Base-by-base conservation (phyloP, 2,797 vertebrate species). In the Kryptopterus vitreolus region DNA sequence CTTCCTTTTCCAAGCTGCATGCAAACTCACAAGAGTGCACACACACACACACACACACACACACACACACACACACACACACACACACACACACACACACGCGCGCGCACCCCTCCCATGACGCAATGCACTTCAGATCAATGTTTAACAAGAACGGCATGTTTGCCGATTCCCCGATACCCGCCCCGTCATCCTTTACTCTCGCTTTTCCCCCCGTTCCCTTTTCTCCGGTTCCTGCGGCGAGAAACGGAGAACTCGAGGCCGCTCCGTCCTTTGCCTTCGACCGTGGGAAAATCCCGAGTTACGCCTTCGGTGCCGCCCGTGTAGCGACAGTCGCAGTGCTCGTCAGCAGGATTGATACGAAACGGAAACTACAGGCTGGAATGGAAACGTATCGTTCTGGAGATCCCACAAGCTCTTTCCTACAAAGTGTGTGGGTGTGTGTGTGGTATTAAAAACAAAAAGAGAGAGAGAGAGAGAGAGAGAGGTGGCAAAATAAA, bases 141-240 rank as follows among this genome's bases (percentile, higher is more conserved):
- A 65, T 61, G 55, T 79, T 79, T 81, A 81, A 85, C 78, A 62
- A 83, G 59, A 84, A 78, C 61, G 52, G 43, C 78, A 78, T 81
- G 52, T 80, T 78, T 53, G 63, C 52, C 12, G 35, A 82, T 69
- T 73, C 48, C 71, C 35, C 70, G 57, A 55, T 24, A 43, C 16
- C n/a, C 29, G 20, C 53, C 20, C 20, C 35, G 55, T 50, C 78
- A 38, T 20, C 7, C n/a, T 1, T n/a, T 38, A n/a, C 31, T 29
- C 48, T 18, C 31, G 6, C 35, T 31, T 12, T 52, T 22, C 12
- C 18, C 29, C 12, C 18, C 7, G 12, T 31, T 3, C 15, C 50
- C 52, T n/a, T n/a, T n/a, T n/a, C n/a, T n/a, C n/a, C n/a, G 6
- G 52, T 73, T 80, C 38, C 75, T 66, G 35, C 24, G 4, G 50